Evolutionary conservation across 2,797 vertebrate genomes (phyloP).

Genomic region (Epinephelus malabaricus): DNA sequence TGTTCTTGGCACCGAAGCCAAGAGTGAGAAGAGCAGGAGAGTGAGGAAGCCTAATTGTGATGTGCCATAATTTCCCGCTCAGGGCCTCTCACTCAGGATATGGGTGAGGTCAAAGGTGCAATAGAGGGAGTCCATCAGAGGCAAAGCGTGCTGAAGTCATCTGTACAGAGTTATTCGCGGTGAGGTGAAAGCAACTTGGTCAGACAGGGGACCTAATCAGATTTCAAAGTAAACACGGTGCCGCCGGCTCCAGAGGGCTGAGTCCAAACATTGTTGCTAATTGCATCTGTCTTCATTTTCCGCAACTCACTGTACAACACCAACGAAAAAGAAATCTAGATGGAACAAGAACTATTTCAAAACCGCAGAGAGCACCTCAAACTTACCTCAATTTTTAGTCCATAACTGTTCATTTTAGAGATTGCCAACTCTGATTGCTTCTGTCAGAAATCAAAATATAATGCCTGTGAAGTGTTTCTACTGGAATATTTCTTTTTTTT

Average conservation of each 20-base stretch:
- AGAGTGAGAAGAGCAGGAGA: slow-evolving; percentile 60
- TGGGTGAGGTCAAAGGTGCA: slow-evolving; percentile 77
- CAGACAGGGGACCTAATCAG: slow-evolving; percentile 80
- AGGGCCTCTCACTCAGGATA: slow-evolving; percentile 71
- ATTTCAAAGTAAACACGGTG: slow-evolving; percentile 85
- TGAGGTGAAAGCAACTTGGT: slow-evolving; percentile 79
- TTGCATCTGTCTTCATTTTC: slow-evolving; percentile 86
- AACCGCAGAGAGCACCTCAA: slow-evolving; percentile 82
- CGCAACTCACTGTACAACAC: slow-evolving; percentile 77
- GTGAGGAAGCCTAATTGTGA: slow-evolving; percentile 75
- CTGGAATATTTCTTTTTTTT: slow-evolving; percentile 74
- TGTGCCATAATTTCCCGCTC: slow-evolving; percentile 76
- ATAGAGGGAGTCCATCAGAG: slow-evolving; percentile 72
- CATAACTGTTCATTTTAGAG: slow-evolving; percentile 78
- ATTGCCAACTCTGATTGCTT: slow-evolving; percentile 82
- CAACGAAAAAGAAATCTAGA: slow-evolving; percentile 74
- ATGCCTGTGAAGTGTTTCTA: slow-evolving; percentile 77
- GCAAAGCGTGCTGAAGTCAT: slow-evolving; percentile 75
- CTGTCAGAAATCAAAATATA: slow-evolving; percentile 85
- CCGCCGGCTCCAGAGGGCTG: slow-evolving; percentile 71
- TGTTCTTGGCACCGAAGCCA: slow-evolving; percentile 79
- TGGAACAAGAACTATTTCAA: slow-evolving; percentile 77
- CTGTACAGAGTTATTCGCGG: slow-evolving; percentile 76
- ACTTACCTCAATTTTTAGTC: slow-evolving; percentile 72
- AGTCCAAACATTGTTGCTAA: slow-evolving; percentile 80